These are phyloP conservation scores for Nerophis ophidion DNA, from an alignment of 2,113 vertebrate genomes.

Conservation along the genomic window DNA sequence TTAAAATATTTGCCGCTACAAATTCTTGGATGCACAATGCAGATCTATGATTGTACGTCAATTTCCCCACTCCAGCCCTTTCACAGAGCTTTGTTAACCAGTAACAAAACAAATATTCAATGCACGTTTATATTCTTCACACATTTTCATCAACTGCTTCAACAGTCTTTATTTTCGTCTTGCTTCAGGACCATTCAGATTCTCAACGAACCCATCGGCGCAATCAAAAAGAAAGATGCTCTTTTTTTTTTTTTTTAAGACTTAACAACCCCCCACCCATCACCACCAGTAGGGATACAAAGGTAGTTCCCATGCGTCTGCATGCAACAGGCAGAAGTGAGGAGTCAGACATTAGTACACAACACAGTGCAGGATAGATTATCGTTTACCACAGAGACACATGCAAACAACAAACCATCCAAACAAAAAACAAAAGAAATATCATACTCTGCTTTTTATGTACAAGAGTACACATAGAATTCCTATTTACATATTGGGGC, in stretches of 20 bases:
- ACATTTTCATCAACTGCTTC: constrained; percentile 61
- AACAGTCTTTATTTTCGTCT: constrained; percentile 51
- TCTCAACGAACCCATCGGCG: constrained; percentile 61
- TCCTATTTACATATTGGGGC: constrained; percentile 74
- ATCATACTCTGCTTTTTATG: constrained; percentile 70
- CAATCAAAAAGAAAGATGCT: constrained; percentile 48
- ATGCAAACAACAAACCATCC: constrained; percentile 75
- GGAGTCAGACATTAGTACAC: constrained; percentile 72
- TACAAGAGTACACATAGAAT: constrained; percentile 75
- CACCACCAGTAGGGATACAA: constrained; percentile 71
- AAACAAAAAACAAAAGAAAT: constrained; percentile 14
- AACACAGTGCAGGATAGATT: constrained; percentile 75
- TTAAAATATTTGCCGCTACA: constrained; percentile 64
- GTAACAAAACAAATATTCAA: constrained; percentile 70
- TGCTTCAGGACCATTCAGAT: constrained; percentile 61
- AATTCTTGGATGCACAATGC: constrained; percentile 68
- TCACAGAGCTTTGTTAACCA: constrained; percentile 59
- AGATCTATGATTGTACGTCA: constrained; percentile 69
- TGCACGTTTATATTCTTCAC: constrained; percentile 67
- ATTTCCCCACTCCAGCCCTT: constrained; percentile 51
- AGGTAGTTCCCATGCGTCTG: constrained; percentile 77
- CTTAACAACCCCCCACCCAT: constrained; percentile 70
- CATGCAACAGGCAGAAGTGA: constrained; percentile 80
- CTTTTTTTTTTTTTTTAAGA: constrained; percentile 71
- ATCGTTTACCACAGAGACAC: constrained; percentile 77